Conservation (phyloP, 2,888 invertebrate species). For the Dendrolimus houi region DNA sequence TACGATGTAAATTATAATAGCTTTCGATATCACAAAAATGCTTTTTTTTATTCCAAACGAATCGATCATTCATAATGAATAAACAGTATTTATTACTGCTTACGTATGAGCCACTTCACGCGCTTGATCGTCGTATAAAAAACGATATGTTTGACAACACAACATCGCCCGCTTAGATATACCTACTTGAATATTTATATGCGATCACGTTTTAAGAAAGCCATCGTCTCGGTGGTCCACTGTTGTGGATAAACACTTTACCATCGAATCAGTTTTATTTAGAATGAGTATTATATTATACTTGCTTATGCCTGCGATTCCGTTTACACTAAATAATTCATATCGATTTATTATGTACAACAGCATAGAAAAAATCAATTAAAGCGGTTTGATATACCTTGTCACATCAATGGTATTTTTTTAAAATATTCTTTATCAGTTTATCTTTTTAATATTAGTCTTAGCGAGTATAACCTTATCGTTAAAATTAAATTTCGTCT, state of each 20-base stretch:
- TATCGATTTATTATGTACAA: no score
- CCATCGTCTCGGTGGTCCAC: conserved; percentile 39
- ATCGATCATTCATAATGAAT: background rate
- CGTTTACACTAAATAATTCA: no score
- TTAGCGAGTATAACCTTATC: no score
- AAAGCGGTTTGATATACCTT: no score
- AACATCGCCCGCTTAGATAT: conserved; percentile 44
- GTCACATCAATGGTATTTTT: no score
- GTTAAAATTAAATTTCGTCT: no score
- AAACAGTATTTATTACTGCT: background rate
- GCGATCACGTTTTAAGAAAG: conserved; percentile 3
- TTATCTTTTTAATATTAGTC: no score
- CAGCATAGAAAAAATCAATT: no score
- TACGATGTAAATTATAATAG: no score
- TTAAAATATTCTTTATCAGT: no score
- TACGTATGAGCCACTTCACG: background rate
- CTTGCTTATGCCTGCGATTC: background rate
- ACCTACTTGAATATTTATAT: conserved; percentile 10
- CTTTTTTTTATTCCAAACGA: no score
- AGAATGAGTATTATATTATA: conserved; percentile 38
- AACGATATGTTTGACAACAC: conserved; percentile 36
- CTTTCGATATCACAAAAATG: no score
- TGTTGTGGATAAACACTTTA: conserved; percentile 43
- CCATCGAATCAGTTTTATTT: conserved; percentile 45
- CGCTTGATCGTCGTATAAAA: conserved; percentile 4